Evolutionary conservation across 2,113 vertebrate species (phyloP), one percentile per base, ranked within the genome.

Genomic region (Entelurus aequoreus): DNA sequence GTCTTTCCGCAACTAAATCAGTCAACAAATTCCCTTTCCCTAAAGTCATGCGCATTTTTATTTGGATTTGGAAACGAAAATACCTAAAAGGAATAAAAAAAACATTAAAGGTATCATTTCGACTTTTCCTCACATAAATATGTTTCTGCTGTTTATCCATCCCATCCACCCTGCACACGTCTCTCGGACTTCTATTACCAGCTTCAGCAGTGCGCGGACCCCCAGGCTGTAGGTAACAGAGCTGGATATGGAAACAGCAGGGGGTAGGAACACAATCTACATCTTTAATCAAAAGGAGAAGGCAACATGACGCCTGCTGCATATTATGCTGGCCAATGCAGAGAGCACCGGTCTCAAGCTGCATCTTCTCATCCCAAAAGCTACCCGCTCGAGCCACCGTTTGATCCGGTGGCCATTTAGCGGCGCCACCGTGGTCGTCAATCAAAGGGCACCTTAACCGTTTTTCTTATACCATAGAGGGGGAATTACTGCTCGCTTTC

Each of bases 231-330:
- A n/a, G 44, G 19, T 19, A 14, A n/a, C 50, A 40, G 40, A 67
- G 42, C 40, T 28, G 11, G 21, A 48, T 47, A 16, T 6, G 35
- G 47, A 61, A 61, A 36, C 35, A 19, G 48, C 59, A n/a, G 59
- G 59, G 14, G 50, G 47, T 50, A 1, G 21, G 50, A 61, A 60
- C 14, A 37, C 58, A 60, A 49, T 49, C 59, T 49, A 11, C 59
- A 50, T 61, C 28, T 61, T 48, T 37, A 35, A 36, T 61, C 48
- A 38, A 37, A 61, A 50, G n/a, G 57, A 59, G 47, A 38, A 0
- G 44, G 5, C 36, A 59, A 13, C 56, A 47, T 28, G 6, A 21
- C n/a, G 13, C 36, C 6, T 16, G 54, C 37, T 16, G 36, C 36
- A 16, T 8, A 10, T 38, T 55, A 8, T 38, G n/a, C n/a, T 37